Conservation (phyloP, 2,797 vertebrate genomes). For the Melanitta fusca region DNA sequence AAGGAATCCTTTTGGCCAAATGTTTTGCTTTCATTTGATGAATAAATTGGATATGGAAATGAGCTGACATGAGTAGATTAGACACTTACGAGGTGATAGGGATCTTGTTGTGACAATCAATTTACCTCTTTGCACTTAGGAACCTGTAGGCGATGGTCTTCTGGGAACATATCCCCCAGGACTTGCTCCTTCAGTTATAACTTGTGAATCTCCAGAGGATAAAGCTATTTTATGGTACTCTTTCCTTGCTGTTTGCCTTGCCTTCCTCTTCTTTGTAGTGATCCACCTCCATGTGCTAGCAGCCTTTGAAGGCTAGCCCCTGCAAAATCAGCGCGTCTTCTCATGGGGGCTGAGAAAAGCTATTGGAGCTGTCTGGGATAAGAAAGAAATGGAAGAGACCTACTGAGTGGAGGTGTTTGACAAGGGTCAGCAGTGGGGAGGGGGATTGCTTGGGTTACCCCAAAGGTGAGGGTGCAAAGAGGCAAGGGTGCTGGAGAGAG, state of each 20-base stretch:
- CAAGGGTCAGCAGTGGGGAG: background rate
- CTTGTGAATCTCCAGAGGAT: background rate
- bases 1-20: conserved; percentile 4
- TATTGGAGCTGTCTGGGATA: background rate
- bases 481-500: background rate
- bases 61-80: background rate
- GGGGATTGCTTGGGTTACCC: background rate
- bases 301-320: background rate
- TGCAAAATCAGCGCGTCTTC: background rate
- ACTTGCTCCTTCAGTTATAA: conserved; percentile 7
- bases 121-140: background rate
- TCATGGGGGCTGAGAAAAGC: background rate
- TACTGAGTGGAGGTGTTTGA: background rate
- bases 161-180: background rate
- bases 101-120: background rate
- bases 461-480: background rate
- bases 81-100: background rate
- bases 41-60: conserved; percentile 12
- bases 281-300: background rate
- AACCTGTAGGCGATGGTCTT: background rate
- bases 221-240: background rate
- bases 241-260: background rate
- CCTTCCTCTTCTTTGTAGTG: background rate
- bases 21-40: background rate
- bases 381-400: background rate